These are phyloP conservation scores for Peromyscus aztecus DNA, from an alignment of 2,797 vertebrate species.

Conservation along the genomic window DNA sequence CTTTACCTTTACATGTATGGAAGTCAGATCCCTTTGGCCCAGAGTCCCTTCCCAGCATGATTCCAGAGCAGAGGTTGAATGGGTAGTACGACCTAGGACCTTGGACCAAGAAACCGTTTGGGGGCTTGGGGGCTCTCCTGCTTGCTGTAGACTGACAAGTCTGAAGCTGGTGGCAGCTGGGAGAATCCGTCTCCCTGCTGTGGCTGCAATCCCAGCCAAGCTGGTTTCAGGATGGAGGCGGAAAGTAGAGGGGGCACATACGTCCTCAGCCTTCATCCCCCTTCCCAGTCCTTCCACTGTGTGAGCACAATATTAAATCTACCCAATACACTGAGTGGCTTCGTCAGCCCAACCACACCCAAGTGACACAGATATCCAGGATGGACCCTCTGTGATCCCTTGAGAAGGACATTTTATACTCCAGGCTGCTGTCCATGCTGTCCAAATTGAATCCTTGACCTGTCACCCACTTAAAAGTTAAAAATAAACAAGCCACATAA, in stretches of 20 bases:
- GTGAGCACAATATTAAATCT: not conserved
- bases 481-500: not conserved
- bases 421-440: not conserved
- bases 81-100: accelerated
- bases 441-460: not conserved
- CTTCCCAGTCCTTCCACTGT: not conserved
- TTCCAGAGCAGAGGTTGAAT: not conserved
- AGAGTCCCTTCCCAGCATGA: not conserved
- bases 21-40: not conserved
- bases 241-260: not conserved
- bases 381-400: not conserved
- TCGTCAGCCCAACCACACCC: not conserved
- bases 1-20: accelerated
- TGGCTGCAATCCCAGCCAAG: accelerated
- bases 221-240: not conserved
- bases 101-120: not conserved
- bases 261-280: not conserved
- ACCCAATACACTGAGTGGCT: accelerated
- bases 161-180: accelerated
- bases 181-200: not conserved
- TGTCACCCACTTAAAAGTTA: not conserved
- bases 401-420: accelerated
- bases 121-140: too few species aligned
- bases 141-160: too few species aligned
- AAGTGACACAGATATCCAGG: not conserved